phyloP scores from a whole-genome alignment of 2,888 invertebrate genomes.

The Lordiphosa andalusiaca region DNA sequence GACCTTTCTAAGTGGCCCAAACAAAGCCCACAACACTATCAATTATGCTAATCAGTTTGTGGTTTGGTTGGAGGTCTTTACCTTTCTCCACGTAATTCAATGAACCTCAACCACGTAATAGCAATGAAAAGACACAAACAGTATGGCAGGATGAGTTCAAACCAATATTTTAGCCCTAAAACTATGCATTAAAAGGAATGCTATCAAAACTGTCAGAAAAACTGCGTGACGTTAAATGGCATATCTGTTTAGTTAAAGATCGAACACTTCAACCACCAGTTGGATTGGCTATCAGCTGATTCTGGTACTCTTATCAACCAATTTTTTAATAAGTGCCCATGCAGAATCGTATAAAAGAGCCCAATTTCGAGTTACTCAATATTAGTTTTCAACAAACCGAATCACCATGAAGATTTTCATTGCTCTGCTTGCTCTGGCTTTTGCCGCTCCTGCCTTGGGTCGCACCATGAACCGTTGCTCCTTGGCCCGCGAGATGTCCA shows the following conservation, averaged over 20 bases:
- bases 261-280: too few species aligned
- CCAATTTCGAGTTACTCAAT: too few species aligned
- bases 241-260: not conserved
- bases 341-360: too few species aligned
- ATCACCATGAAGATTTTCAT: slow-evolving; percentile 25
- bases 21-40: slow-evolving; percentile 31
- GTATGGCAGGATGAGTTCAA: slow-evolving; percentile 4
- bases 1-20: slow-evolving; percentile 30
- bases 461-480: slow-evolving; percentile 57
- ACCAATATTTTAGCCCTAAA: slow-evolving; percentile 19
- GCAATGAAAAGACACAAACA: slow-evolving; percentile 17
- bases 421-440: slow-evolving; percentile 17
- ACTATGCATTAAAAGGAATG: slow-evolving; percentile 17
- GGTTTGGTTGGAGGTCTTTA: slow-evolving; percentile 41
- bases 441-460: slow-evolving; percentile 20
- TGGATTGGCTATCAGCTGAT: too few species aligned
- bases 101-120: slow-evolving; percentile 21
- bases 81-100: slow-evolving; percentile 54
- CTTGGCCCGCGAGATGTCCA: slow-evolving; percentile 60
- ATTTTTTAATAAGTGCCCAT: too few species aligned
- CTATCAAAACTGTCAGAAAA: too few species aligned
- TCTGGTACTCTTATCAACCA: too few species aligned
- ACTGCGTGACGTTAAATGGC: not conserved
- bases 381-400: too few species aligned
- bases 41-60: slow-evolving; percentile 64